A percentile compares a stretch with the other conserved stretches of the same genome.
These are phyloP conservation scores for Melitaea cinxia DNA, from an alignment of 1,140 invertebrate genomes.

Conservation along the genomic window DNA sequence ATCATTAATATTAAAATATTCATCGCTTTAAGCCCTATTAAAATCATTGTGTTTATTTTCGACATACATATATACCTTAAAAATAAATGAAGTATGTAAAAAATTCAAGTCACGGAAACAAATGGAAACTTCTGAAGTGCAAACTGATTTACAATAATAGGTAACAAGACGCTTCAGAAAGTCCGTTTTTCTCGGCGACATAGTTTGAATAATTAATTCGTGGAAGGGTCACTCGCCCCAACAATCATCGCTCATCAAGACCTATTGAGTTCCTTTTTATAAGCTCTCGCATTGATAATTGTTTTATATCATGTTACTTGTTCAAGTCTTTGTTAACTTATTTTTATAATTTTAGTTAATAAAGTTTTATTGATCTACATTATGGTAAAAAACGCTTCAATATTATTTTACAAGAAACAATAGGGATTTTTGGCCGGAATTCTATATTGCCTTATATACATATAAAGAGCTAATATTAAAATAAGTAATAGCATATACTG, in stretches of 20 bases:
- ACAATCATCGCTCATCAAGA: constrained; percentile 61
- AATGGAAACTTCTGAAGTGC: constrained; percentile 15
- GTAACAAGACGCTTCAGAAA: constrained; percentile 41
- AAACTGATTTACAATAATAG: constrained; percentile 39
- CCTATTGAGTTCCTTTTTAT: constrained; percentile 52
- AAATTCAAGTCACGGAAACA: constrained; percentile 38
- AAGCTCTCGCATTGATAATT: constrained; percentile 12
- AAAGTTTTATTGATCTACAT: too few species aligned
- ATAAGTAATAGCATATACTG: too few species aligned
- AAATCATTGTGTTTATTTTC: too few species aligned
- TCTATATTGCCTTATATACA: too few species aligned
- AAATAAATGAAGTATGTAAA: too few species aligned
- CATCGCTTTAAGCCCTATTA: too few species aligned
- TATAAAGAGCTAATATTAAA: too few species aligned
- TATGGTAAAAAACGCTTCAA: too few species aligned
- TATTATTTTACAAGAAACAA: too few species aligned
- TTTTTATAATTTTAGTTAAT: neutral
- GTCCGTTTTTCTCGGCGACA: constrained; percentile 53
- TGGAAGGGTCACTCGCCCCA: constrained; percentile 55
- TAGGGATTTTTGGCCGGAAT: too few species aligned
- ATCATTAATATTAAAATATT: too few species aligned
- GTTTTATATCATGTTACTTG: neutral
- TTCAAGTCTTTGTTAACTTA: neutral
- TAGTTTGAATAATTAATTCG: constrained; percentile 74
- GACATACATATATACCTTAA: too few species aligned